Percentiles rank a stretch among this genome's conserved stretches.
Evolutionary conservation across 2,888 invertebrate species (phyloP).

Genomic region (Mythimna pallens): DNA sequence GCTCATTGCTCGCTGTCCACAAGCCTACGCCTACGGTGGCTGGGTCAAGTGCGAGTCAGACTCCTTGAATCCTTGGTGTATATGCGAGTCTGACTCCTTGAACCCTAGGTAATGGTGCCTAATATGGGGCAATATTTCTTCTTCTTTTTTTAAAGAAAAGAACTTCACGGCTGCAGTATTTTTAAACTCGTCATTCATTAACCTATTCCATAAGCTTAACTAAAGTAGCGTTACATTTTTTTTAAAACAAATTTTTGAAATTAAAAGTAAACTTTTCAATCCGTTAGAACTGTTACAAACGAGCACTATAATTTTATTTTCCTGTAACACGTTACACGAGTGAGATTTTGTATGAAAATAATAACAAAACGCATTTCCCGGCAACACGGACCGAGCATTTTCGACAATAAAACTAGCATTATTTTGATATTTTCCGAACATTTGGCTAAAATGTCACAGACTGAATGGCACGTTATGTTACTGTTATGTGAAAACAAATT

Average conservation of each 20-base stretch:
- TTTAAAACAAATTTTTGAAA: no score
- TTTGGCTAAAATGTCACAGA: constrained; percentile 15
- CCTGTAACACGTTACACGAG: background rate
- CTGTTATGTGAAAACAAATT: background rate
- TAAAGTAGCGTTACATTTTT: background rate
- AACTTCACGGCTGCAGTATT: no score
- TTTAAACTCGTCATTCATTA: background rate
- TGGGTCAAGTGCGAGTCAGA: no score
- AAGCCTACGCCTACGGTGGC: no score
- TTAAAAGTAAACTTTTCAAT: background rate
- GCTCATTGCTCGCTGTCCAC: no score
- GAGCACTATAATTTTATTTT: constrained; percentile 20
- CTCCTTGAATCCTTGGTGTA: no score
- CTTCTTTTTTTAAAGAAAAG: no score
- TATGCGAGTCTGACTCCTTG: no score
- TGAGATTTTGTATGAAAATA: constrained; percentile 27
- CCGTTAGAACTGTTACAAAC: constrained; percentile 6
- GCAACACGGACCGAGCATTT: constrained; percentile 20
- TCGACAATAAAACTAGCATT: constrained; percentile 21
- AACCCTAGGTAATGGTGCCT: no score
- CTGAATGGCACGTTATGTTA: background rate
- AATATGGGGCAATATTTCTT: no score
- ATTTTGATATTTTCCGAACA: constrained; percentile 36
- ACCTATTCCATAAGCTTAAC: background rate
- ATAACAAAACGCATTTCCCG: constrained; percentile 19